Evolutionary conservation across 2,113 vertebrate genomes (phyloP).

Genomic region (Girardinichthys multiradiatus): DNA sequence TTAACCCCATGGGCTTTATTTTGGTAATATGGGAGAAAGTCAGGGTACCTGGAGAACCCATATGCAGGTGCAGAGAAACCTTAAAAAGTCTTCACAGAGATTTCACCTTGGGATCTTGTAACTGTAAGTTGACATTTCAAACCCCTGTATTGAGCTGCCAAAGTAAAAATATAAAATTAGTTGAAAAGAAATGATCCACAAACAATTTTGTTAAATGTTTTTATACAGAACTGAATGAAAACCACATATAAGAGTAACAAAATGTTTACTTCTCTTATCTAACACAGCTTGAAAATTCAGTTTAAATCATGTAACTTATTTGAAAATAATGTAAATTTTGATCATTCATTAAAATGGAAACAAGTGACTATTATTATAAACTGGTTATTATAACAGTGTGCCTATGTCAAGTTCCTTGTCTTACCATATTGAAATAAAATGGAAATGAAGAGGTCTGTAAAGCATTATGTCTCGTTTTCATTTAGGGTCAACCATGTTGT

Average conservation of each 20-base stretch:
- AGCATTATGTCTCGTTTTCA: background rate
- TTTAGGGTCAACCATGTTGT: background rate
- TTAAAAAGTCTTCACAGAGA: too few species aligned
- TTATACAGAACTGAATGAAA: background rate
- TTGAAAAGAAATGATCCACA: too few species aligned
- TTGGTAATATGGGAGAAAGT: too few species aligned
- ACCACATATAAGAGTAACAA: background rate
- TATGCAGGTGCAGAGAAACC: too few species aligned
- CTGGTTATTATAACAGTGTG: background rate
- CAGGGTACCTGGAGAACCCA: too few species aligned
- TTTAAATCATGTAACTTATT: background rate
- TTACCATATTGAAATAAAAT: slow-evolving; percentile 2
- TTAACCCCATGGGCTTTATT: too few species aligned
- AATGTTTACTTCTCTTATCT: background rate
- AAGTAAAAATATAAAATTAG: too few species aligned
- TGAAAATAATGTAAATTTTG: background rate
- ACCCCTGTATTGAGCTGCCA: too few species aligned
- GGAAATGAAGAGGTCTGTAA: background rate
- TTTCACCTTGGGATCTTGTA: too few species aligned
- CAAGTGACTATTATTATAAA: background rate
- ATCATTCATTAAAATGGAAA: background rate
- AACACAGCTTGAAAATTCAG: background rate
- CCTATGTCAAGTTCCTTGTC: background rate
- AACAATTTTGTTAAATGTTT: background rate
- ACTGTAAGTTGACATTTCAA: too few species aligned